Conservation (phyloP, 2,888 invertebrate species). For the Sicus ferrugineus region DNA sequence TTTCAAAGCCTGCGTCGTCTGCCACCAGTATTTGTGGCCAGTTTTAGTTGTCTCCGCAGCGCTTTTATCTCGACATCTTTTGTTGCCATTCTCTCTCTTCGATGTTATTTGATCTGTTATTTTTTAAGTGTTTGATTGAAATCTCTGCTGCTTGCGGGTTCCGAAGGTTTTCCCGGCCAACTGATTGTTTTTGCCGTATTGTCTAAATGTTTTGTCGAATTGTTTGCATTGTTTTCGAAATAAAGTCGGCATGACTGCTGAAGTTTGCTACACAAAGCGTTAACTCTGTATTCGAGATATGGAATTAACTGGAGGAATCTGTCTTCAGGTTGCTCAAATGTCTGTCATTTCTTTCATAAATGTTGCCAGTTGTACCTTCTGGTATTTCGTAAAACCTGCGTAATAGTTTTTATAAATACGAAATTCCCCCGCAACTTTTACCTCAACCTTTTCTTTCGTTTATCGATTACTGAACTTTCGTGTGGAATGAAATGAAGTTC, state of each 20-base stretch:
- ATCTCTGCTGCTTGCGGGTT: background rate
- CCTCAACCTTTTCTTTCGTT: too few species aligned
- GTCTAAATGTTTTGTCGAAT: conserved; percentile 15
- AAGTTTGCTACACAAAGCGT: background rate
- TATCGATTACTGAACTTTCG: too few species aligned
- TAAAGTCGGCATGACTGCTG: background rate
- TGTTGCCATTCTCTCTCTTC: background rate
- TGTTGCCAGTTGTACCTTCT: too few species aligned
- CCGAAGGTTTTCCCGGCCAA: background rate
- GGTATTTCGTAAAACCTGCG: too few species aligned
- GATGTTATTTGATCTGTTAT: background rate
- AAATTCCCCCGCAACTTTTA: too few species aligned
- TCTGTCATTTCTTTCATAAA: too few species aligned
- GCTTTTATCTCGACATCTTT: background rate
- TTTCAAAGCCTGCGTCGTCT: too few species aligned
- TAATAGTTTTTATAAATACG: too few species aligned
- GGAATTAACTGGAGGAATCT: too few species aligned
- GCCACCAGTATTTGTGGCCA: conserved; percentile 12
- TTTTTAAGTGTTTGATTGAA: background rate
- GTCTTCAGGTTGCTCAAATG: too few species aligned
- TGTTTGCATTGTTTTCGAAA: conserved; percentile 5
- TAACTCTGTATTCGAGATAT: too few species aligned
- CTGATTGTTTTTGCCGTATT: conserved; percentile 4
- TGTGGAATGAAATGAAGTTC: too few species aligned
- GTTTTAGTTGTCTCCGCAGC: background rate